Evolutionary conservation across 2,113 vertebrate species (phyloP).

Genomic region (Spilogale gracilis): DNA sequence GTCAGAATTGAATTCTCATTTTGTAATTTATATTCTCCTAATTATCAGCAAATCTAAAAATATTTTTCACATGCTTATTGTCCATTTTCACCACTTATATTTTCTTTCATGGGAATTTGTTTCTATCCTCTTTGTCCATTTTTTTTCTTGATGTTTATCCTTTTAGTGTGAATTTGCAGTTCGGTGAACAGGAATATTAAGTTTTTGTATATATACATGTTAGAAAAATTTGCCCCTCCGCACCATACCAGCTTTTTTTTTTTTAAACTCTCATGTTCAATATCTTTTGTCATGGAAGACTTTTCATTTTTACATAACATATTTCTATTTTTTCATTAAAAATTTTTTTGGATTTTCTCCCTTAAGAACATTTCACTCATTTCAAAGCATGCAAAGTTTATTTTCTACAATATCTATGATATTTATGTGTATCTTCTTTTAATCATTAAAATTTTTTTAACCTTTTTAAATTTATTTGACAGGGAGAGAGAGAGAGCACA

Average conservation of each 20-base stretch:
- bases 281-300: not conserved
- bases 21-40: not conserved
- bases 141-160: not conserved
- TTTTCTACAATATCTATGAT: not conserved
- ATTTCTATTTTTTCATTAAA: not conserved
- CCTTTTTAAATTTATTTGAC: too few relatives aligned
- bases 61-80: not conserved
- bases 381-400: not conserved
- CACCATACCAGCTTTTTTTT: not conserved
- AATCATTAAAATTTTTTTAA: not conserved
- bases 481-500: too few relatives aligned
- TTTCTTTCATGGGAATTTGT: conserved; percentile 4
- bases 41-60: not conserved
- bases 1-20: conserved; percentile 5
- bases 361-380: not conserved
- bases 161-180: not conserved
- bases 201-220: not conserved
- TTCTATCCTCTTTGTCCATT: not conserved
- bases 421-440: not conserved
- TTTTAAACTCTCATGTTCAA: not conserved
- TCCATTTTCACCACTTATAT: conserved; percentile 1
- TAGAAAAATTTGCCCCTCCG: not conserved
- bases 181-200: not conserved
- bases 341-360: not conserved
- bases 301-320: not conserved